A percentile compares a stretch with the other conserved stretches of the same genome.
phyloP scores from a whole-genome alignment of 2,113 vertebrate genomes.

The Mormyrus lacerda region DNA sequence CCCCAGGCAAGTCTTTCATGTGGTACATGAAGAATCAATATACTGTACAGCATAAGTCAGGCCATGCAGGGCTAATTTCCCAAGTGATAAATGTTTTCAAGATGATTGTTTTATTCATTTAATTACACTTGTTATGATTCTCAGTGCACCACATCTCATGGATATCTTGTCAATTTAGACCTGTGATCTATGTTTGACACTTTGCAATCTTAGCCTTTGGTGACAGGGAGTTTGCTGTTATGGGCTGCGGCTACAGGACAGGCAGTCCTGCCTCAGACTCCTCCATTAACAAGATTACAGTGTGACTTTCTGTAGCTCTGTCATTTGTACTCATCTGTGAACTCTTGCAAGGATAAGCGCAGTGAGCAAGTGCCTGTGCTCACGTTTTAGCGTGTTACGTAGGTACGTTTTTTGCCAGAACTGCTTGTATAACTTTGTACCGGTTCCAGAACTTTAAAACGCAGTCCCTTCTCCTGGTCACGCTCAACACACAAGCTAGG shows the following conservation, averaged over 20 bases:
- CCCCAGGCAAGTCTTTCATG: not conserved
- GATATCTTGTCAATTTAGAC: not conserved
- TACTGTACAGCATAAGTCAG: not conserved
- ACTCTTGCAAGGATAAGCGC: not conserved
- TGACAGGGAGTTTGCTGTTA: not conserved
- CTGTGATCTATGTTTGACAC: not conserved
- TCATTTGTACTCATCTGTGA: not conserved
- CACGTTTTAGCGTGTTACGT: slow-evolving; percentile 64
- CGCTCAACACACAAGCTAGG: slow-evolving; percentile 49
- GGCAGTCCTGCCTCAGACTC: not conserved
- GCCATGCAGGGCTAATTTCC: not conserved
- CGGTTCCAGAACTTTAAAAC: slow-evolving; percentile 67
- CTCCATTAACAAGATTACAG: not conserved
- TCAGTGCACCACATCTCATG: not conserved
- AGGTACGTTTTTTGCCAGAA: slow-evolving; percentile 52
- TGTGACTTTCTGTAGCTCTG: not conserved
- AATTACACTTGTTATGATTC: not conserved
- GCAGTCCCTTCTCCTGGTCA: slow-evolving; percentile 49
- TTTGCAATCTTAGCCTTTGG: not conserved
- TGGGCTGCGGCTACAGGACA: not conserved
- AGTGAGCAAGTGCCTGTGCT: slow-evolving; percentile 42
- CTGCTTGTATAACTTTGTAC: slow-evolving; percentile 68
- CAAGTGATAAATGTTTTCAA: not conserved
- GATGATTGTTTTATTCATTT: not conserved
- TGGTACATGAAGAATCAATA: not conserved